Evolutionary conservation across 2,888 invertebrate genomes (phyloP), one percentile per base, ranked within the genome.

Genomic region (Ectobius pallidus): DNA sequence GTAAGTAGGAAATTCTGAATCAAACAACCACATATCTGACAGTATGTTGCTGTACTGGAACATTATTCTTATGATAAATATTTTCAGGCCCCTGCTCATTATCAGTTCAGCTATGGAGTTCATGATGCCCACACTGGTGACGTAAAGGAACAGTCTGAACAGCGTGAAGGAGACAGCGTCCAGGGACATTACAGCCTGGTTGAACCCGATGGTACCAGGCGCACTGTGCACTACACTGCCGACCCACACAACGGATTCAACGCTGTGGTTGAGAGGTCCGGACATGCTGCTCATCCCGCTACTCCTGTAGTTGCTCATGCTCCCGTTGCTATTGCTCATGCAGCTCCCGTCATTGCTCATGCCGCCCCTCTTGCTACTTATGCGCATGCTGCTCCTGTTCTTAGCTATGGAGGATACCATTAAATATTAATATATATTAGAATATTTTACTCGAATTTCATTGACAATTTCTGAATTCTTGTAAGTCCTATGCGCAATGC

Each of bases 201-300:
- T 32, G 69, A 69, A 25, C 39, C 69, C 7, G 69, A 69, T 39
- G 69, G 69, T 20, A 69, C 69, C 14, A 18, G 34, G 27, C 63
- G 76, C 75, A 85, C 86, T 46, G 89, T 89, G 27, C 86, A 89
- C 77, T 89, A 89, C 79, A 86, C 88, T 30, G 87, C 88, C 22
- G 87, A 87, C 70, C 73, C 74, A 71, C 75, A 75, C 76, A 77
- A 78, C 84, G 86, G 86, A 79, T 86, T 86, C 83, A 85, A 86
- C 82, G 86, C 86, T 62, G 81, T 86, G 77, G 86, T 87, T 9
- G 46, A 20, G 22, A 61, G 87, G 81, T 84, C 87, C 25, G 90
- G 89, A 63, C 90, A 90, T 78, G 86, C 88, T 18, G 85, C 85
- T 0, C 88, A 88, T 80, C 87, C 88, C 22, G 18, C 46, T 14